A percentile compares a stretch with the other conserved stretches of the same genome.
Evolutionary conservation across 2,888 invertebrate genomes (phyloP).

Genomic region (Tortrix viridana): DNA sequence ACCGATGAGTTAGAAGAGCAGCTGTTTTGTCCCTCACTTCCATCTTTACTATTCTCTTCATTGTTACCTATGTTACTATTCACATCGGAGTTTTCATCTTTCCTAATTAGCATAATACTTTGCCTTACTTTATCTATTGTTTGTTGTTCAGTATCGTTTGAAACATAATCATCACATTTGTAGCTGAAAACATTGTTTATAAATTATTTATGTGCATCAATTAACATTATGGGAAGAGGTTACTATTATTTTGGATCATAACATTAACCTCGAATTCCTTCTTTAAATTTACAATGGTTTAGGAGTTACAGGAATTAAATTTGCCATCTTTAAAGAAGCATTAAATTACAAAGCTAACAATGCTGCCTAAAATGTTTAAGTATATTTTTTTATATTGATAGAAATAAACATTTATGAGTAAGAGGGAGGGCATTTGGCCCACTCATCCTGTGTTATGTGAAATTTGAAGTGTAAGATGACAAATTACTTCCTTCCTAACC

Average conservation of each 20-base stretch:
- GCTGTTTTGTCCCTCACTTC: constrained; percentile 51
- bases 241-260: too few relatives aligned
- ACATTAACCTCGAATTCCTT: too few relatives aligned
- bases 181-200: constrained; percentile 83
- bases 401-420: too few relatives aligned
- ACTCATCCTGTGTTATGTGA: too few relatives aligned
- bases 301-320: too few relatives aligned
- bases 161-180: constrained; percentile 91
- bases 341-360: too few relatives aligned
- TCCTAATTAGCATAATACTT: constrained; percentile 65
- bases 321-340: too few relatives aligned
- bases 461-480: too few relatives aligned
- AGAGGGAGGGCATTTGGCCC: too few relatives aligned
- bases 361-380: too few relatives aligned
- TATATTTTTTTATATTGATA: too few relatives aligned
- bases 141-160: constrained; percentile 86
- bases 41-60: constrained; percentile 60
- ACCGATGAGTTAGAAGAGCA: constrained; percentile 45
- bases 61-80: constrained; percentile 51
- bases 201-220: neutral
- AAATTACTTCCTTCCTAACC: constrained; percentile 7
- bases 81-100: constrained; percentile 47
- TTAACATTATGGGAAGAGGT: neutral
- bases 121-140: constrained; percentile 84
- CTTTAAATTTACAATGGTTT: too few relatives aligned